Conservation (phyloP, 2,888 invertebrate genomes). For the Petrophora chlorosata region DNA sequence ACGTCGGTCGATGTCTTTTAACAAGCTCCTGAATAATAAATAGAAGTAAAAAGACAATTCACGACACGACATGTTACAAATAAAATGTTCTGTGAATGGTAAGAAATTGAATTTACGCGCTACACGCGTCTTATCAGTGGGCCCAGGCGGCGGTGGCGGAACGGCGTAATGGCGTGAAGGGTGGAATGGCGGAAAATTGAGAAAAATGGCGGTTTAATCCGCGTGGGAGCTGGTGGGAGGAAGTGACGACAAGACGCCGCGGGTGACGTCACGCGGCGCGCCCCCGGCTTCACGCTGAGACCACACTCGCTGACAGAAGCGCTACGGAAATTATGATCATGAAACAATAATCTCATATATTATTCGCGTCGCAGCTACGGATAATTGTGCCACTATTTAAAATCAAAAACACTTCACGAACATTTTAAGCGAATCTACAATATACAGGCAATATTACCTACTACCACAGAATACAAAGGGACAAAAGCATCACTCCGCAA, state of each 20-base stretch:
- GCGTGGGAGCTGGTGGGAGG: constrained; percentile 35
- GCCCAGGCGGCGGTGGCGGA: constrained; percentile 65
- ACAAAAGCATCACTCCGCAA: too few species aligned
- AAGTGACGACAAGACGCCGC: constrained; percentile 27
- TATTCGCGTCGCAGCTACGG: background rate
- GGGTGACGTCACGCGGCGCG: constrained; percentile 53
- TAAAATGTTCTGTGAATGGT: constrained; percentile 45
- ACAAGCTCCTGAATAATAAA: too few species aligned
- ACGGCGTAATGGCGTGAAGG: constrained; percentile 32
- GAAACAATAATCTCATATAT: too few species aligned
- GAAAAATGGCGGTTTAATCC: constrained; percentile 49
- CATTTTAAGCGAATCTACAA: too few species aligned
- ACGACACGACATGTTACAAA: background rate
- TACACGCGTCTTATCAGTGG: constrained; percentile 56
- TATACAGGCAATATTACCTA: too few species aligned
- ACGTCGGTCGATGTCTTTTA: too few species aligned
- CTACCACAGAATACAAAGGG: too few species aligned
- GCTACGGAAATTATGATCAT: too few species aligned
- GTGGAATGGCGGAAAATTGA: constrained; percentile 68
- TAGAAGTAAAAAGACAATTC: background rate
- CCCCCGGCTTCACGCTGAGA: constrained; percentile 21
- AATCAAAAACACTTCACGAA: too few species aligned
- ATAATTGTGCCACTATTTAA: background rate
- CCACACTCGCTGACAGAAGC: constrained; percentile 7
- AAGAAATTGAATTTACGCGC: constrained; percentile 51